Evolutionary conservation across 1,140 invertebrate species (phyloP).

Genomic region (Lepidurus couesii): DNA sequence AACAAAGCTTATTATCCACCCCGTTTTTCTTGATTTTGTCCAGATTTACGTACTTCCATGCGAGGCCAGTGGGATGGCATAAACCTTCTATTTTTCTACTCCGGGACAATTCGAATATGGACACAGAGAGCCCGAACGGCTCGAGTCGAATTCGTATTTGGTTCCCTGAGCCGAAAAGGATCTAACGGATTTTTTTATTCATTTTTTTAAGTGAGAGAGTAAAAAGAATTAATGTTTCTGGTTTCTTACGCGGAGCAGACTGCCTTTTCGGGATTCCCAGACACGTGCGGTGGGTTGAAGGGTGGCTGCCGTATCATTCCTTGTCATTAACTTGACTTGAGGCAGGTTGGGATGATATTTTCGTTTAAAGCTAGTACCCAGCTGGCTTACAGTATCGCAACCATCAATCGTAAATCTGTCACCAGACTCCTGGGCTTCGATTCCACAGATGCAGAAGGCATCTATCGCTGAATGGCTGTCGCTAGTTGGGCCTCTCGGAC

Average conservation of each 20-base stretch:
- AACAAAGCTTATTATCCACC: neutral
- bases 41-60: neutral
- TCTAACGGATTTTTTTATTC: constrained; percentile 10
- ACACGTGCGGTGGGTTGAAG: constrained; percentile 3
- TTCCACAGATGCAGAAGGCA: constrained; percentile 27
- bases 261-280: constrained; percentile 33
- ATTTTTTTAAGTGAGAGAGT: neutral
- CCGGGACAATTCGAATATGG: constrained; percentile 26
- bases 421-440: neutral
- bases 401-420: constrained; percentile 4
- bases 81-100: neutral
- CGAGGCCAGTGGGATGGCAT: neutral
- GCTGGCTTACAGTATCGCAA: neutral
- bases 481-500: neutral
- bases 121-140: constrained; percentile 35
- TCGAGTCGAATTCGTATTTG: constrained; percentile 34
- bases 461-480: neutral
- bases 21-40: neutral
- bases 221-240: neutral
- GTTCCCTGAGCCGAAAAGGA: constrained; percentile 29
- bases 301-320: neutral
- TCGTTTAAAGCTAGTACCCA: neutral
- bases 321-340: neutral
- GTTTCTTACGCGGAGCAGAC: constrained; percentile 32
- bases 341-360: neutral